A percentile compares a stretch with the other conserved stretches of the same genome.
Conservation (phyloP, 2,797 vertebrate genomes). For the Etheostoma nigrum region DNA sequence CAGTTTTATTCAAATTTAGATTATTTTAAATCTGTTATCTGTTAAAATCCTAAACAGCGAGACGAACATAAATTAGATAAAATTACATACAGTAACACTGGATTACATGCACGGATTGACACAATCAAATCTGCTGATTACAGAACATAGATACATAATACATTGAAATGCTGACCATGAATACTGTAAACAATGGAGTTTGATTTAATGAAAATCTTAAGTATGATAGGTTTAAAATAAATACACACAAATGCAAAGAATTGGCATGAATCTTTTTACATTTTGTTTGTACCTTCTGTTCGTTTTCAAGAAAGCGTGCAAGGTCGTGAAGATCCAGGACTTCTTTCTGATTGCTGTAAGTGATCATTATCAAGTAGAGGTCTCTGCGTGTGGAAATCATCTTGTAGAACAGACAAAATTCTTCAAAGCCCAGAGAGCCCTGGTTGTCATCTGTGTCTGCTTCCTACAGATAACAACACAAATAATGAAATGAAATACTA, state of each 20-base stretch:
- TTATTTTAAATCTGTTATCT: neutral
- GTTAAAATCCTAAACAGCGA: neutral
- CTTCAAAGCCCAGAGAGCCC: constrained; percentile 93
- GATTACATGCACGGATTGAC: neutral
- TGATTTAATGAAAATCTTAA: neutral
- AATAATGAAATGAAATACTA: constrained; percentile 18
- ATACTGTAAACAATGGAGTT: neutral
- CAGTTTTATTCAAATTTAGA: neutral
- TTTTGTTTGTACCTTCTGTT: constrained; percentile 90
- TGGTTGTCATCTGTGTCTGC: constrained; percentile 96
- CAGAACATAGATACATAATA: neutral
- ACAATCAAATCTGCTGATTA: neutral
- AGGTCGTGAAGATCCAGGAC: constrained; percentile 89
- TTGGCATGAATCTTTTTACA: neutral
- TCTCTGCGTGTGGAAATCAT: constrained; percentile 96
- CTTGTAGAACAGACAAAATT: constrained; percentile 97
- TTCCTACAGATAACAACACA: constrained; percentile 82
- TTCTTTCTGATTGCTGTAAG: constrained; percentile 96
- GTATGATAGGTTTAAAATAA: neutral
- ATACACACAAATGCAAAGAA: neutral
- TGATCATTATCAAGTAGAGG: constrained; percentile 95
- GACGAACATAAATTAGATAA: neutral
- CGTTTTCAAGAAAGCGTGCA: constrained; percentile 90
- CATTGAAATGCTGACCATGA: neutral
- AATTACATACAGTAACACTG: neutral